These are phyloP conservation scores for Erynnis tages DNA, from an alignment of 2,888 invertebrate genomes.

Conservation along the genomic window DNA sequence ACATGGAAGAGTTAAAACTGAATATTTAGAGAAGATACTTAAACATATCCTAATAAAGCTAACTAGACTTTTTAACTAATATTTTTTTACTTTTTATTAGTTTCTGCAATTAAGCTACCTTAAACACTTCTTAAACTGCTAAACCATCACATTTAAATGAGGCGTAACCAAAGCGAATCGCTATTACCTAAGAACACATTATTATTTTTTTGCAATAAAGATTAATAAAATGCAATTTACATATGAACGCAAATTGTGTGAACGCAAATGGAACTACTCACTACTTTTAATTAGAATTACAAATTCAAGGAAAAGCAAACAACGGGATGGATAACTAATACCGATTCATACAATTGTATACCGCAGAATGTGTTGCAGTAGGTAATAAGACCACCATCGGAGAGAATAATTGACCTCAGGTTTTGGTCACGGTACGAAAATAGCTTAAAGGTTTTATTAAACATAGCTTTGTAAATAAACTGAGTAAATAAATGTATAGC, in stretches of 20 bases:
- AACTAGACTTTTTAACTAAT: too few relatives aligned
- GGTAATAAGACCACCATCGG: conserved; percentile 29
- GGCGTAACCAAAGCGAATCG: too few relatives aligned
- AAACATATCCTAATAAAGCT: too few relatives aligned
- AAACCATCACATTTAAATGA: too few relatives aligned
- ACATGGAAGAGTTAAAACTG: too few relatives aligned
- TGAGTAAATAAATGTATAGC: too few relatives aligned
- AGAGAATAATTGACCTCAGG: conserved; percentile 35
- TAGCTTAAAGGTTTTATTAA: conserved; percentile 25
- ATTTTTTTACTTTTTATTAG: too few relatives aligned
- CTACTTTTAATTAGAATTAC: conserved; percentile 18
- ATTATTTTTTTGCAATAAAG: not conserved
- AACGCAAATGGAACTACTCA: conserved; percentile 5
- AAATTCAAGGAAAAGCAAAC: conserved; percentile 34
- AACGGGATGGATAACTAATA: conserved; percentile 14
- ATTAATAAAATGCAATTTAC: not conserved
- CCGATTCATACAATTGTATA: conserved; percentile 36
- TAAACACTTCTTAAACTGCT: too few relatives aligned
- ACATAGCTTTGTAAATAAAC: conserved; percentile 15
- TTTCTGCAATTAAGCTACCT: too few relatives aligned
- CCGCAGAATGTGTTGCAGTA: conserved; percentile 39
- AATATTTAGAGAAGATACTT: too few relatives aligned
- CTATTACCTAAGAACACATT: too few relatives aligned
- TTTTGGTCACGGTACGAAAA: conserved; percentile 35
- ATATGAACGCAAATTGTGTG: not conserved